Conservation (phyloP, 2,797 vertebrate species). For the Morelia viridis region DNA sequence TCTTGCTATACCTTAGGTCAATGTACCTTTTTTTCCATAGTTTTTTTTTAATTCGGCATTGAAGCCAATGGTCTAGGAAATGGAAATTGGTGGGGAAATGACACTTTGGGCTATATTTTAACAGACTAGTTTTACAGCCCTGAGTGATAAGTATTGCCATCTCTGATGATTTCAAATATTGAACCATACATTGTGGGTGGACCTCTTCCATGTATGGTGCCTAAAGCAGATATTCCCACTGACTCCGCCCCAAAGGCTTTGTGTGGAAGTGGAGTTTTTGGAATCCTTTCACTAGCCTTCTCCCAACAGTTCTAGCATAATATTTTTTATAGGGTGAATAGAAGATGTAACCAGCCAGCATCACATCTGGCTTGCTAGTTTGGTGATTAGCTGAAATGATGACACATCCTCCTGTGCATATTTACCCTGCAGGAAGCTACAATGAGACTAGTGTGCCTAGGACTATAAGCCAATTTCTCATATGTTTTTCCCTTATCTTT, state of each 20-base stretch:
- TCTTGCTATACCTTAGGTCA: neutral
- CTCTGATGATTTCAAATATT: neutral
- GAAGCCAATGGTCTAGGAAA: neutral
- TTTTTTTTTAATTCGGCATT: neutral
- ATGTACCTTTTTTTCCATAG: neutral
- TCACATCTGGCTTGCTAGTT: neutral
- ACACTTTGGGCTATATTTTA: neutral
- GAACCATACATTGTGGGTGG: neutral
- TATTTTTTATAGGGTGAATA: neutral
- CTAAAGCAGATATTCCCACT: neutral
- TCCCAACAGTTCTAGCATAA: neutral
- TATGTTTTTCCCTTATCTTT: neutral
- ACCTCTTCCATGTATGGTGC: neutral
- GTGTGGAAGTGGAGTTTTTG: too few species aligned
- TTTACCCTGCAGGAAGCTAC: neutral
- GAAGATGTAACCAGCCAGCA: neutral
- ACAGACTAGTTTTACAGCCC: neutral
- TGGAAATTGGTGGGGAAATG: neutral
- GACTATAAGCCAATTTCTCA: neutral
- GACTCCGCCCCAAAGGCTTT: neutral
- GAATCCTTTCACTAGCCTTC: neutral
- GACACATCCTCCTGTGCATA: neutral
- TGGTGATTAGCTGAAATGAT: neutral
- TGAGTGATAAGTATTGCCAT: neutral
- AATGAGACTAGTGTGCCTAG: neutral